These are phyloP conservation scores for Rhinopomastus cyanomelas DNA, from an alignment of 2,113 vertebrate genomes.

Conservation along the genomic window DNA sequence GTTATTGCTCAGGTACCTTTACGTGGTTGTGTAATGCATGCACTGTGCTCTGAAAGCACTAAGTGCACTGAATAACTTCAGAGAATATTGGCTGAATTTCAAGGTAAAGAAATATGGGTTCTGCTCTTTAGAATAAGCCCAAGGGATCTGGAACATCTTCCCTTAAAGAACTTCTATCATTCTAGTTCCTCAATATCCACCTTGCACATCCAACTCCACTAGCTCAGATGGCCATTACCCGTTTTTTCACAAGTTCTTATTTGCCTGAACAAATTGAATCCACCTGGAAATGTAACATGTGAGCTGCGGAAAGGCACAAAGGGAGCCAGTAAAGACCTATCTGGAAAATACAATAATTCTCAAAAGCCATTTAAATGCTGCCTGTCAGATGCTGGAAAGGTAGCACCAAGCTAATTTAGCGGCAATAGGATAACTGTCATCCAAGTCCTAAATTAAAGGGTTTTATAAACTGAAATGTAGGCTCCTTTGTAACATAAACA, in stretches of 20 bases:
- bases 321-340: not conserved
- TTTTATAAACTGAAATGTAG: not conserved
- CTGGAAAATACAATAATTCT: not conserved
- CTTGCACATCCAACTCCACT: not conserved
- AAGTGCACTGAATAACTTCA: not conserved
- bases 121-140: not conserved
- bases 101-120: not conserved
- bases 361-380: not conserved
- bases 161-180: not conserved
- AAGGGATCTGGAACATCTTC: not conserved
- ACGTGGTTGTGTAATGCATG: accelerated
- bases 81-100: not conserved
- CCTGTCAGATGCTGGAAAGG: not conserved
- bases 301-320: not conserved
- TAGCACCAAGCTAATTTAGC: not conserved
- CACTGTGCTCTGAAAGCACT: not conserved
- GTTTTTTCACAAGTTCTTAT: not conserved
- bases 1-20: not conserved
- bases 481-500: not conserved
- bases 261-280: not conserved
- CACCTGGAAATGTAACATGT: not conserved
- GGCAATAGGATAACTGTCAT: not conserved
- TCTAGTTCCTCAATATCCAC: not conserved
- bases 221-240: not conserved
- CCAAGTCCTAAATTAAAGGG: not conserved